Evolutionary conservation across 2,888 invertebrate species (phyloP), one percentile per base, ranked within the genome.

Genomic region (Lasioglossum calceatum): DNA sequence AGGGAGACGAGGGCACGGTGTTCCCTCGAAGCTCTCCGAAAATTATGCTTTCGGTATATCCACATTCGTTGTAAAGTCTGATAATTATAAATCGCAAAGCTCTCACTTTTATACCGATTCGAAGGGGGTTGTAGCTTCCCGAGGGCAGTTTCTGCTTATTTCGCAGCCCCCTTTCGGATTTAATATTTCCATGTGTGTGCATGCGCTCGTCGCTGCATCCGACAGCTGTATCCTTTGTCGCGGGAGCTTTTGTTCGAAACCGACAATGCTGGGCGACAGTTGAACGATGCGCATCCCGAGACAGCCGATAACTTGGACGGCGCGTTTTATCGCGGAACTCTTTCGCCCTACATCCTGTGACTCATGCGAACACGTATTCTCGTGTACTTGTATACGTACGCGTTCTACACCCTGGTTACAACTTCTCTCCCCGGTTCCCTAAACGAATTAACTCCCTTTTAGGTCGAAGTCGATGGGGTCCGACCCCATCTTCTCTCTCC

Each of bases 361-460:
- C 64, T 64, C 89, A 79, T 88, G 87, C 2, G 85, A 47, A 44
- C 80, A 39, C 36, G 36, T 64, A 39, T 54, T 54, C 54, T 23
- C 54, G 23, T 23, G 54, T 54, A 19, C 54, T 23, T 23, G 54
- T 23, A 54, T 39, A 36, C 32, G 4, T 67, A n/a, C 14, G 42
- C 16, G 27, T 12, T 23, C 16, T n/a, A 39, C 79, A 72, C 87
- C 87, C 79, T 84, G 85, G 72, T 54, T 1, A 27, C 16, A 36
- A 4, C 67, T 67, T 36, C 32, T 64, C 64, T 85, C 76, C 79
- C 80, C 87, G 64, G 78, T 61, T 61, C 14, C 79, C 84, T 90
- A 91, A 90, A 86, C 88, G 90, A 91, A 92, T 92, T 91, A 91
- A 92, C 84, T 88, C 87, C 88, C 88, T 88, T 89, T 81, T 39